Base-by-base conservation (phyloP, 2,888 invertebrate genomes). In the Daptonema setosum region DNA sequence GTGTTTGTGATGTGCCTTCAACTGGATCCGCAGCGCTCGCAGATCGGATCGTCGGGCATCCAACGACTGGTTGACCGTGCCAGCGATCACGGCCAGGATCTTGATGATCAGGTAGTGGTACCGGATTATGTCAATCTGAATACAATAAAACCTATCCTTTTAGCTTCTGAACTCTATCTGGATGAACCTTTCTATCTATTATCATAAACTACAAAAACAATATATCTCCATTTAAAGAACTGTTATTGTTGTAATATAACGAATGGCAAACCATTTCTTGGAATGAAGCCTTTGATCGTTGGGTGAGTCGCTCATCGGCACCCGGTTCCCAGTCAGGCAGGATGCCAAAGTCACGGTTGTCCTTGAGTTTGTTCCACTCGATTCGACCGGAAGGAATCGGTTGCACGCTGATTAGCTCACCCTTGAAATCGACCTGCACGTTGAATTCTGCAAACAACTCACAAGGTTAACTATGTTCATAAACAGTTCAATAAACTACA, bases 51-150 rank as follows among this genome's bases (percentile, higher is more conserved):
- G 45, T 45, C 45, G 45, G 14, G 14, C 17, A 3, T 45, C 11
- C 26, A 2, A 5, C 26, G 50, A 14, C 14, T 28, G 5, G n/a
- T 5, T 5, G 5, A 22, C 14, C 5, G 47, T n/a, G 26, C 26
- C 24, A 5, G 22, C 47, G 26, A 50, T 5, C 50, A 50, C 50
- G 5, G 3, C 25, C 26, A 50, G 22, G 26, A 50, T 28, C 2
- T 28, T 25, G 26, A 50, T 5, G 26, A 50, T 28, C 26, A 26
- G 50, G 26, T 28, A 22, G 26, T 50, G 50, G 50, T 85, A 83
- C 71, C 88, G 90, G 25, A 85, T 77, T 14, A 28, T 50, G 50
- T 50, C 50, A 2, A 28, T 24, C 50, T 50, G 50, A 25, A 28
- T 20, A n/a, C n/a, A n/a, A n/a, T n/a, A n/a, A n/a, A n/a, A n/a